These are phyloP conservation scores for Andricus grossulariae DNA, from an alignment of 1,140 invertebrate species.

Conservation along the genomic window DNA sequence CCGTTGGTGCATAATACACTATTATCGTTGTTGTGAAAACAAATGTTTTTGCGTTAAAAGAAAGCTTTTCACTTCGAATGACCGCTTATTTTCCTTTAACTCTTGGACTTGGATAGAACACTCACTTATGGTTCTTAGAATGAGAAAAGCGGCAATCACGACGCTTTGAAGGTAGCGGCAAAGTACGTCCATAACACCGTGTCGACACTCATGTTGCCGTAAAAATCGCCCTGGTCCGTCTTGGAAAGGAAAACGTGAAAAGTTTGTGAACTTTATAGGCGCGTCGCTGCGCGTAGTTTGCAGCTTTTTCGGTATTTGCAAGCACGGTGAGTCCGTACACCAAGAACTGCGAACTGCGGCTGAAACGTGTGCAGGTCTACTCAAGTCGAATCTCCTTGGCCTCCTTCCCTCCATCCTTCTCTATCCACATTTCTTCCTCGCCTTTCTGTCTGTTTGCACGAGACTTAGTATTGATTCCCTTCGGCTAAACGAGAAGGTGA, in stretches of 20 bases:
- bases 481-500: constrained; percentile 39
- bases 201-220: constrained; percentile 59
- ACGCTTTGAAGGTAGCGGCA: constrained; percentile 62
- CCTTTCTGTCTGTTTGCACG: constrained; percentile 40
- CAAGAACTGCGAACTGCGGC: constrained; percentile 32
- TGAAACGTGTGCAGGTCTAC: constrained; percentile 40
- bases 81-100: background rate
- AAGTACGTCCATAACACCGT: constrained; percentile 56
- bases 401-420: constrained; percentile 53
- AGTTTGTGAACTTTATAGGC: constrained; percentile 37
- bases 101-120: constrained; percentile 36
- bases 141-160: constrained; percentile 54
- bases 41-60: background rate
- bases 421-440: constrained; percentile 36
- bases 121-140: constrained; percentile 66
- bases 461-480: constrained; percentile 51
- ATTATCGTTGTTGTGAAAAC: background rate
- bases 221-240: constrained; percentile 34
- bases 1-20: too few relatives aligned
- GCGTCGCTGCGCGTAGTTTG: constrained; percentile 11
- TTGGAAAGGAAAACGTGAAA: constrained; percentile 43
- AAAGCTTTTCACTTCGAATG: background rate
- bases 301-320: background rate
- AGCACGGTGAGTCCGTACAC: constrained; percentile 27
- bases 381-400: constrained; percentile 64